Conservation (phyloP, 2,888 invertebrate genomes). For the Parasteatoda lunata region DNA sequence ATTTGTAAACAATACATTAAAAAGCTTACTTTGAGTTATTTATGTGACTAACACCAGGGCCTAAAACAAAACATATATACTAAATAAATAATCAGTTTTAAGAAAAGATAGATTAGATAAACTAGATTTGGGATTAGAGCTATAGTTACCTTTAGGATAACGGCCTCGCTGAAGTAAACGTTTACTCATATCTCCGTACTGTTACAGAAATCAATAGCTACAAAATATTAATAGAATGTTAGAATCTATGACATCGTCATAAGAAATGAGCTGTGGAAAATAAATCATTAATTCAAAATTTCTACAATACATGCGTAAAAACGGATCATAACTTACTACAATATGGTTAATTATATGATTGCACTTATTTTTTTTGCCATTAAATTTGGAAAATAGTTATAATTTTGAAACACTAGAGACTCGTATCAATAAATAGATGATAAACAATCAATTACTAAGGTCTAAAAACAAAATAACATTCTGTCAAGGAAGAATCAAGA, state of each 20-base stretch:
- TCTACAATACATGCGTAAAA: background rate
- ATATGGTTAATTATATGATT: background rate
- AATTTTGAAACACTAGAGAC: too few relatives aligned
- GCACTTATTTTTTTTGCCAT: too few relatives aligned
- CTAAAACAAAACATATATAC: constrained; percentile 14
- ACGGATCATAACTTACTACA: background rate
- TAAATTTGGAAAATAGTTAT: too few relatives aligned
- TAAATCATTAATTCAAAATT: background rate
- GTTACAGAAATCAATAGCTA: background rate
- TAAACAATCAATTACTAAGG: background rate
- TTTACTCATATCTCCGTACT: constrained; percentile 47
- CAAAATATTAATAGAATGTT: background rate
- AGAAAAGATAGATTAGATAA: too few relatives aligned
- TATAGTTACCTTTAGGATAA: constrained; percentile 54
- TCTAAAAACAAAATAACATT: background rate
- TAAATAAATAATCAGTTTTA: background rate
- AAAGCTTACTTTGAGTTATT: constrained; percentile 42
- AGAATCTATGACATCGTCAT: background rate
- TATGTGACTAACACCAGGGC: constrained; percentile 34
- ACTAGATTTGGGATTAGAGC: background rate
- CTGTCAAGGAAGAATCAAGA: background rate
- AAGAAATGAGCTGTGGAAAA: background rate
- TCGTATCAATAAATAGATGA: too few relatives aligned
- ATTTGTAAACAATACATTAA: background rate
- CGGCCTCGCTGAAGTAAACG: constrained; percentile 58